These are phyloP conservation scores for Pseudochirops corinnae DNA, from an alignment of 2,797 vertebrate genomes.

Conservation along the genomic window DNA sequence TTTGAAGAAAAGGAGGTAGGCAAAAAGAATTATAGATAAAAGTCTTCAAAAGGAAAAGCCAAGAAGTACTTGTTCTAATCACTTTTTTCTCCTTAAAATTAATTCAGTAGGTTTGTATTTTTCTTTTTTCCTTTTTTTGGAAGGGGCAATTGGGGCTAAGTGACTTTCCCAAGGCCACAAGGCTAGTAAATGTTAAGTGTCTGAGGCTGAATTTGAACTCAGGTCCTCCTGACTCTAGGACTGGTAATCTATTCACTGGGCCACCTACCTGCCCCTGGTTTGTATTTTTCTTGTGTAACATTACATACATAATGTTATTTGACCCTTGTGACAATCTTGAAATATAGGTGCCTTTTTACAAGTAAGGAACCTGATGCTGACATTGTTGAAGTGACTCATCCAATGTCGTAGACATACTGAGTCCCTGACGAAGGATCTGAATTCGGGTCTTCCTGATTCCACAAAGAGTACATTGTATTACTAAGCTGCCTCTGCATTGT, in stretches of 20 bases:
- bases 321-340: not conserved
- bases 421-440: not conserved
- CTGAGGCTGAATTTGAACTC: too few species aligned
- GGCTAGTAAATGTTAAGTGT: too few species aligned
- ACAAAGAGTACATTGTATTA: not conserved
- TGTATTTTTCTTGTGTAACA: slow-evolving; percentile 74
- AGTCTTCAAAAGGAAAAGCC: slow-evolving; percentile 88
- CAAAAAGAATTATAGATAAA: slow-evolving; percentile 89
- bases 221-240: too few species aligned
- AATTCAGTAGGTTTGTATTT: slow-evolving; percentile 84
- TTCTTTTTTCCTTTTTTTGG: too few species aligned
- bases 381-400: not conserved
- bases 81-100: slow-evolving; percentile 81
- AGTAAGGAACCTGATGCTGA: not conserved
- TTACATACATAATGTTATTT: not conserved
- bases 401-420: not conserved
- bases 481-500: not conserved
- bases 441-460: not conserved
- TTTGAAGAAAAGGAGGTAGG: slow-evolving; percentile 90
- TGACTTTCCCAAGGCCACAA: too few species aligned
- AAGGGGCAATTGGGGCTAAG: too few species aligned
- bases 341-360: not conserved
- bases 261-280: too few species aligned
- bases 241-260: too few species aligned
- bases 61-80: slow-evolving; percentile 77